A percentile compares a stretch with the other conserved stretches of the same genome.
Evolutionary conservation across 2,113 vertebrate genomes (phyloP).

Genomic region (Ciconia stormi): DNA sequence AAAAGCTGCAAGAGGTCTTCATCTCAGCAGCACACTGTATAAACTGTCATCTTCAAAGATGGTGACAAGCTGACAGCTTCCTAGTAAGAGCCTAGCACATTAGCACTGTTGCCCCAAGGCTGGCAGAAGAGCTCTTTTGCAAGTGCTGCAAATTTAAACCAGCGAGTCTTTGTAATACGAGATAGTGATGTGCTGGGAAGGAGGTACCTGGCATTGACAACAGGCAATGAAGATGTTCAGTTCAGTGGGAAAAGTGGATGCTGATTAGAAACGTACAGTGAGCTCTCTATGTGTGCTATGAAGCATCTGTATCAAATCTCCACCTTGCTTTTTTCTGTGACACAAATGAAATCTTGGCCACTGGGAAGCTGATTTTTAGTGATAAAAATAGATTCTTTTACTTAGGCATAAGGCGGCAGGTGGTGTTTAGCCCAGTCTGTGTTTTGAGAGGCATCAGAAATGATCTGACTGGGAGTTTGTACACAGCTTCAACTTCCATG

Average conservation of each 20-base stretch:
- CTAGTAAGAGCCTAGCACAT: neutral
- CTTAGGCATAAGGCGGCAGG: neutral
- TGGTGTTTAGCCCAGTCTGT: neutral
- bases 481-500: neutral
- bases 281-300: neutral
- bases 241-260: neutral
- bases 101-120: neutral
- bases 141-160: neutral
- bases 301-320: neutral
- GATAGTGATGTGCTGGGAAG: neutral
- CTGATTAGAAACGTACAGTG: neutral
- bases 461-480: neutral
- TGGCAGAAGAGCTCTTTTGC: neutral
- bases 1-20: neutral
- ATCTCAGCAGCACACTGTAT: neutral
- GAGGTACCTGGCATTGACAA: neutral
- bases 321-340: neutral
- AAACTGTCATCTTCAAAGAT: neutral
- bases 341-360: neutral
- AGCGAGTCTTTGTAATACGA: neutral
- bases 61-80: neutral
- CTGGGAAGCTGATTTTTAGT: neutral
- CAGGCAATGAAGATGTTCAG: neutral
- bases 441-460: neutral
- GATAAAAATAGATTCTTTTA: neutral